phyloP scores from a whole-genome alignment of 2,888 invertebrate genomes.

The Penaeus monodon region DNA sequence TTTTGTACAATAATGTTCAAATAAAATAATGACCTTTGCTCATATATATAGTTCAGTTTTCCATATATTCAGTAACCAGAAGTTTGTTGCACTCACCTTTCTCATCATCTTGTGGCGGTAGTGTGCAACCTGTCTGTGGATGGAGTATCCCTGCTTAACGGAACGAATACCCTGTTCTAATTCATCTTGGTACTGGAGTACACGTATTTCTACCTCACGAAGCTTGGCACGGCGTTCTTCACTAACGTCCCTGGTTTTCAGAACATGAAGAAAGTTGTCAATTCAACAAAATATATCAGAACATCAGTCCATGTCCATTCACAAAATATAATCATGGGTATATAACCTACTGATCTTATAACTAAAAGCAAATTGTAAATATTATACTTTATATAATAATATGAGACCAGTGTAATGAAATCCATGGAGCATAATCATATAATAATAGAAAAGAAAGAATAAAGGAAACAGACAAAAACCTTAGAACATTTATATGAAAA shows the following conservation, averaged over 20 bases:
- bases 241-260: slow-evolving; percentile 73
- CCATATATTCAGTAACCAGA: background rate
- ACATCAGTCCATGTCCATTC: too few relatives aligned
- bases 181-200: slow-evolving; percentile 95
- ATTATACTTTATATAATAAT: too few relatives aligned
- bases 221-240: slow-evolving; percentile 82
- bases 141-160: slow-evolving; percentile 80
- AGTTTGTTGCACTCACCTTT: slow-evolving; percentile 74
- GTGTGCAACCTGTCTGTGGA: slow-evolving; percentile 88
- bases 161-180: slow-evolving; percentile 86
- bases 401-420: too few relatives aligned
- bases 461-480: too few relatives aligned
- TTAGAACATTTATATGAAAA: too few relatives aligned
- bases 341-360: too few relatives aligned
- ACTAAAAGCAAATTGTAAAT: too few relatives aligned
- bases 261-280: background rate
- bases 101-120: slow-evolving; percentile 89
- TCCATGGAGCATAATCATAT: too few relatives aligned
- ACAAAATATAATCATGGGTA: too few relatives aligned
- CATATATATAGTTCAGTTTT: background rate
- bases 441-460: too few relatives aligned
- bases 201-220: slow-evolving; percentile 94
- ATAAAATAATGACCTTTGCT: background rate
- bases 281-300: background rate
- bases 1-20: background rate